A percentile compares a stretch with the other conserved stretches of the same genome.
phyloP scores from a whole-genome alignment of 2,797 vertebrate species.

The Lepus townsendii region DNA sequence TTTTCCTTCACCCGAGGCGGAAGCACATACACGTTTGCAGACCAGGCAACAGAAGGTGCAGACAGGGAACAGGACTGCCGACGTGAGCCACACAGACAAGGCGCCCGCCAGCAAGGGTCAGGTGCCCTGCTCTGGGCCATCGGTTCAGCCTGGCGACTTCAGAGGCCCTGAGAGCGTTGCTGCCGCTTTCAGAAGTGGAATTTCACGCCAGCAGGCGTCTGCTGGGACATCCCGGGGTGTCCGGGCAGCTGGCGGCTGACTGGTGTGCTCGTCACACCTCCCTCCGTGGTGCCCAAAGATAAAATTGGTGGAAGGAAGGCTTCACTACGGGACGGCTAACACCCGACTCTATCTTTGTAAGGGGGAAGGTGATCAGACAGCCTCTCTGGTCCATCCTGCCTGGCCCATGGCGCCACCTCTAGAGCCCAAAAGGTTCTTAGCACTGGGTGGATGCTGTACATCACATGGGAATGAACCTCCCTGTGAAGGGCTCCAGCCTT shows the following conservation, averaged over 20 bases:
- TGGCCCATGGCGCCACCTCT: not conserved
- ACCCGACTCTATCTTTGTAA: not conserved
- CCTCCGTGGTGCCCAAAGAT: not conserved
- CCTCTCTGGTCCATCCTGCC: not conserved
- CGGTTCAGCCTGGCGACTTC: not conserved
- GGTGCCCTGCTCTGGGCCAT: not conserved
- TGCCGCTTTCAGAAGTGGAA: constrained; percentile 56
- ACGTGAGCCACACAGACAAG: not conserved
- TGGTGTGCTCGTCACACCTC: not conserved
- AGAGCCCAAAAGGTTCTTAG: not conserved
- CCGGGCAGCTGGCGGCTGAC: not conserved
- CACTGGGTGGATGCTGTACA: not conserved
- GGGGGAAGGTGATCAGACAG: not conserved
- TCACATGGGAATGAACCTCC: not conserved
- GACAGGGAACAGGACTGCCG: not conserved
- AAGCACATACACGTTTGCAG: constrained; percentile 67
- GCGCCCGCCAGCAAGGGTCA: not conserved
- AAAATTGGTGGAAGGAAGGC: not conserved
- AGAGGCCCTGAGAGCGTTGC: constrained; percentile 30
- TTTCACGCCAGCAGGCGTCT: not conserved
- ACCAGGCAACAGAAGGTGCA: constrained; percentile 59
- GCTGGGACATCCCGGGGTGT: constrained; percentile 13
- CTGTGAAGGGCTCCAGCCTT: not conserved
- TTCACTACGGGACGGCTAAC: not conserved
- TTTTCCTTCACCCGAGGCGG: constrained; percentile 56